These are phyloP conservation scores for Vidua macroura DNA, from an alignment of 2,113 vertebrate species.

Conservation along the genomic window DNA sequence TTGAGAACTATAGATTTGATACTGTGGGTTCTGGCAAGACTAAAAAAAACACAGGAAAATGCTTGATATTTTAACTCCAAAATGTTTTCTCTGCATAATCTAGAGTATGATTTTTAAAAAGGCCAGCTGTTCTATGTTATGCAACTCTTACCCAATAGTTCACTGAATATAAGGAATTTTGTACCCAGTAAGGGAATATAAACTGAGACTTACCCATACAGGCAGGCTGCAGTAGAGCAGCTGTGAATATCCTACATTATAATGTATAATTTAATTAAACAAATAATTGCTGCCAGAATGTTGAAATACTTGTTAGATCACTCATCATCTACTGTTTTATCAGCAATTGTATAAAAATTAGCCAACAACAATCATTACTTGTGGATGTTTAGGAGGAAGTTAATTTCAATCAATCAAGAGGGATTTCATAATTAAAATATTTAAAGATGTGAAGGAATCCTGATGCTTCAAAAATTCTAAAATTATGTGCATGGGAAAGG, in stretches of 20 bases:
- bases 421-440: not conserved
- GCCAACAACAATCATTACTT: not conserved
- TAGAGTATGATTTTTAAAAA: not conserved
- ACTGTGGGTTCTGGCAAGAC: not conserved
- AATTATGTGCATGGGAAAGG: not conserved
- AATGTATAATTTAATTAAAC: not conserved
- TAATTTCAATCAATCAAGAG: conserved; percentile 2
- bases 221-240: not conserved
- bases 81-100: not conserved
- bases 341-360: not conserved
- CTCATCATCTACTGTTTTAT: not conserved
- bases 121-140: not conserved
- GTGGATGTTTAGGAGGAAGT: not conserved
- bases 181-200: not conserved
- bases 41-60: not conserved
- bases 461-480: not conserved
- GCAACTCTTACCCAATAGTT: not conserved
- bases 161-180: not conserved
- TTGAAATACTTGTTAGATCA: not conserved
- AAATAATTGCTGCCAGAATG: not conserved
- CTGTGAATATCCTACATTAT: not conserved
- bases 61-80: not conserved
- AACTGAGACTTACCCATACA: not conserved
- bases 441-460: not conserved
- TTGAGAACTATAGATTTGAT: not conserved